Evolutionary conservation across 2,797 vertebrate genomes (phyloP), one percentile per base, ranked within the genome.

Genomic region (Hapalemur alaotrensis): DNA sequence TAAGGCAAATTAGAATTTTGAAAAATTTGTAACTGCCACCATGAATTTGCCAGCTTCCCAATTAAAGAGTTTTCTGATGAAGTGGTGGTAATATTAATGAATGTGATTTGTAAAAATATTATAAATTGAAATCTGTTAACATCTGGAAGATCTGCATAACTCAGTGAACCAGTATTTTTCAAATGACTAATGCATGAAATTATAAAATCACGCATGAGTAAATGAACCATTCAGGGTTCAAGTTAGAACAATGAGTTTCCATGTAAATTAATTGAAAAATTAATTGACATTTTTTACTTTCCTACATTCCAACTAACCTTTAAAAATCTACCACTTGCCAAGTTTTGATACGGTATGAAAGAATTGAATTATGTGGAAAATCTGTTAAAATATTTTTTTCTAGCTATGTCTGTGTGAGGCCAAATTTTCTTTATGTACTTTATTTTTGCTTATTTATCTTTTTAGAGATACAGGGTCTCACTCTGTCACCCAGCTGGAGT

Each of bases 351-450:
- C 5, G 80, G 13, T 84, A 50, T 22, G 50, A 69, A 70, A 93
- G 13, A 95, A 43, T 61, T 52, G 11, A 87, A 65, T 93, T 88
- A 83, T 57, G 91, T 83, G 76, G 87, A 70, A 92, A 67, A 35
- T 69, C 32, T 73, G 7, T 92, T 95, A 93, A 78, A 93, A 93
- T 75, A 96, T 28, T 52, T 38, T 93, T 91, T 88, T 67, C 41
- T 18, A 84, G 9, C 32, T 89, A 0, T 59, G 1, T 81, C 43
- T 81, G 13, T 70, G 46, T 79, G 48, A 89, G 69, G 41, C 43
- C 57, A 84, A 65, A 54, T 87, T 92, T 85, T 61, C 43, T 61
- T 79, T 79, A 57, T 57, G 9, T 57, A 57, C 54, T 72, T 69
- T 20, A 17, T 70, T 41, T 70, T 25, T 57, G 22, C 23, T 57